Percentiles rank a stretch among this genome's conserved stretches.
Conservation (phyloP, 2,888 invertebrate genomes). For the Platynereis dumerilii region DNA sequence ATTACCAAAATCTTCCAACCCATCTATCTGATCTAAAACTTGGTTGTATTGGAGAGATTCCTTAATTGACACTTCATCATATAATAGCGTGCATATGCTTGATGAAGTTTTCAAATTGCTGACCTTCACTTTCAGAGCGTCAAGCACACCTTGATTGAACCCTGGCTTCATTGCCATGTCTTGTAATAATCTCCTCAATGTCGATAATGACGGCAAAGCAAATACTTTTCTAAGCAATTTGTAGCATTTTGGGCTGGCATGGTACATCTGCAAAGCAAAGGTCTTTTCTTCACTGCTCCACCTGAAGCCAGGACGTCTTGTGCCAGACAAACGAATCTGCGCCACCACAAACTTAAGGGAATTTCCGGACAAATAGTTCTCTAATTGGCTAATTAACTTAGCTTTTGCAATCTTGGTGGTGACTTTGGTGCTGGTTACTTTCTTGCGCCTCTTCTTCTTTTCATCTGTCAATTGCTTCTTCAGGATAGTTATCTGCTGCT, state of each 20-base stretch:
- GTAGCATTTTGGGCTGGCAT: constrained; percentile 3
- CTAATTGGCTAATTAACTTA: no score
- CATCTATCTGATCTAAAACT: not conserved
- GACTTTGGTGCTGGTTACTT: no score
- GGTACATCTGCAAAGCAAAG: not conserved
- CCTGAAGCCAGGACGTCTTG: no score
- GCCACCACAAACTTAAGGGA: no score
- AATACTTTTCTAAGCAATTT: not conserved
- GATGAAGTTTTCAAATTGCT: not conserved
- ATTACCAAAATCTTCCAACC: not conserved
- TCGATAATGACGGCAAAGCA: not conserved
- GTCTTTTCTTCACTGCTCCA: not conserved
- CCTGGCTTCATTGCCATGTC: not conserved
- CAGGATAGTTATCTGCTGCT: no score
- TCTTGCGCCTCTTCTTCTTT: no score
- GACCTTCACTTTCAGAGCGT: not conserved
- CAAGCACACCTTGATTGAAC: not conserved
- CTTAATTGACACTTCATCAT: not conserved
- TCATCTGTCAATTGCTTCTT: no score
- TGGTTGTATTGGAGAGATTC: not conserved
- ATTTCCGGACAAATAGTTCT: no score
- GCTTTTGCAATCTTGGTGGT: no score
- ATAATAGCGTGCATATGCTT: not conserved
- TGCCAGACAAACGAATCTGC: no score
- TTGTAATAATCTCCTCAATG: not conserved